Conservation (phyloP, 2,797 vertebrate genomes). For the Myiothlypis coronata region DNA sequence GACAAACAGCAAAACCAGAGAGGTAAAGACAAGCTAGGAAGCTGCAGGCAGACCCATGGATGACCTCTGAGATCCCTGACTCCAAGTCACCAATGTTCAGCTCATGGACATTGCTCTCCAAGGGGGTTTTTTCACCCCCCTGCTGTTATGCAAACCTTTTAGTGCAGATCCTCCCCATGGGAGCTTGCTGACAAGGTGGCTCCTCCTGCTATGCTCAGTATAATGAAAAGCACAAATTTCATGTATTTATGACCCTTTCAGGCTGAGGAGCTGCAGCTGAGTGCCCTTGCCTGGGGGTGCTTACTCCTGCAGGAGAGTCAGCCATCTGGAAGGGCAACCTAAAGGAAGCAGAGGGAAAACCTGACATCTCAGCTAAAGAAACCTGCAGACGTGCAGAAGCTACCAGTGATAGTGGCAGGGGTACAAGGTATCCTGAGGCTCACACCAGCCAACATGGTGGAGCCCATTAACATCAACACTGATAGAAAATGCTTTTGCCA, state of each 20-base stretch:
- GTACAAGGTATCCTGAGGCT: not conserved
- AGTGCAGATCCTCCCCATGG: not conserved
- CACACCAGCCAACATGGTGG: fast-evolving
- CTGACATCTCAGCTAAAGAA: not conserved
- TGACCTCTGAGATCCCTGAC: not conserved
- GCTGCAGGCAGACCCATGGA: not conserved
- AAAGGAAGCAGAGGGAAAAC: not conserved
- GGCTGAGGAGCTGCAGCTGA: not conserved
- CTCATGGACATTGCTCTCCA: not conserved
- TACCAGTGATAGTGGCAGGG: not conserved
- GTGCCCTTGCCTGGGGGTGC: not conserved
- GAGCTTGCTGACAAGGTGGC: not conserved
- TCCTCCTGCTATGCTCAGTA: not conserved
- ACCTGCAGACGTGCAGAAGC: not conserved
- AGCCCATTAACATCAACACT: not conserved
- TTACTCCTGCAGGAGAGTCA: not conserved
- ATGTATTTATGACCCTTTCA: slow-evolving; percentile 8
- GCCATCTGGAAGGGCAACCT: slow-evolving; percentile 4
- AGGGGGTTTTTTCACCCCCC: fast-evolving
- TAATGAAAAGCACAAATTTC: slow-evolving; percentile 46
- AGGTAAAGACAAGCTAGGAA: not conserved
- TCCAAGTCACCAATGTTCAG: not conserved
- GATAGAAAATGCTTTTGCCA: not conserved
- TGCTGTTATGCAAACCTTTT: not conserved
- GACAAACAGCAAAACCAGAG: not conserved